These are phyloP conservation scores for Phodopus roborovskii DNA, from an alignment of 2,113 vertebrate species.

Conservation along the genomic window DNA sequence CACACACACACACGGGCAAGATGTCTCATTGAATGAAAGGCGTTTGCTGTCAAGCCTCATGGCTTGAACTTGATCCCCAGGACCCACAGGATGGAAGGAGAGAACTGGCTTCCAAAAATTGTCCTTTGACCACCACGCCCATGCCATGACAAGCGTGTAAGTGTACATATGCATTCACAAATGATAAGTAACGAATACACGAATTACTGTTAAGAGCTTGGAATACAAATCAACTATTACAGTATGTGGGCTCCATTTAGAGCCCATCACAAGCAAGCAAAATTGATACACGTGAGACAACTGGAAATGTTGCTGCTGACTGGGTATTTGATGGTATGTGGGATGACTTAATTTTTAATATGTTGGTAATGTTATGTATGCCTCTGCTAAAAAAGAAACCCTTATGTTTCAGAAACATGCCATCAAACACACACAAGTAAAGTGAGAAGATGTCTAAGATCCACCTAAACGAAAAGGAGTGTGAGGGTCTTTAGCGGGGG, in stretches of 20 bases:
- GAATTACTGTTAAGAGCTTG: background rate
- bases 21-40: background rate
- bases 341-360: background rate
- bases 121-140: background rate
- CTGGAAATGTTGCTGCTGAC: background rate
- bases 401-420: background rate
- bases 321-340: background rate
- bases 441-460: background rate
- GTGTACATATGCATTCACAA: background rate
- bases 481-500: no score
- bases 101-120: background rate
- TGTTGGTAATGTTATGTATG: background rate
- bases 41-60: no score
- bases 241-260: background rate
- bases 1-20: background rate
- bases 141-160: background rate
- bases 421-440: conserved; percentile 15
- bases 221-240: background rate
- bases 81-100: background rate
- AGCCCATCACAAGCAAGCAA: background rate
- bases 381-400: background rate
- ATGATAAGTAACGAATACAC: background rate
- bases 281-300: background rate
- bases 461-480: conserved; percentile 3
- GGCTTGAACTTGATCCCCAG: background rate